Evolutionary conservation across 2,888 invertebrate genomes (phyloP), one percentile per base, ranked within the genome.

Genomic region (Eristalinus sepulchralis): DNA sequence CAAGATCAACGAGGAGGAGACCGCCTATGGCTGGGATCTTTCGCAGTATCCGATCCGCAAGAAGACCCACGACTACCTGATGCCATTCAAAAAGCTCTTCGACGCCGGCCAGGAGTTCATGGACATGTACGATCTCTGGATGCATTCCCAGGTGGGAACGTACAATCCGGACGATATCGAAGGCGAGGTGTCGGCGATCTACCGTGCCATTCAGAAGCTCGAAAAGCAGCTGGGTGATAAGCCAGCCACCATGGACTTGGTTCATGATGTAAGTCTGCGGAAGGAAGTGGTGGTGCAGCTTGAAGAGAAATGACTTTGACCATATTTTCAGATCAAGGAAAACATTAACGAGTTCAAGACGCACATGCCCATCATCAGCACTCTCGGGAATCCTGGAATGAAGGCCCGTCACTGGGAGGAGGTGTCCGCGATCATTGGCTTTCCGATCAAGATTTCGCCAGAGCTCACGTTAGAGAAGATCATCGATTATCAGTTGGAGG

Each of bases 321-420:
- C 9, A 66, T 59, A 47, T 39, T 78, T 64, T 60, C 59, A 90
- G 90, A 89, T 90, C 27, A 91, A 90, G 71, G 89, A 94, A 91
- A 94, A 95, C 92, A 97, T 98, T 89, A 98, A 98, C 89, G 95
- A 95, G 2, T 98, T 99, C 92, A 96, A 96, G 88, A 94, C 95
- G n/a, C 94, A 97, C 89, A 94, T 98, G 95, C 97, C 98, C 0
- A 96, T 98, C n/a, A 96, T 99, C 53, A 95, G 96, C 91, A 98
- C 98, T 0, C 93, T 99, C 22, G 98, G 98, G 62, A 99, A 99
- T 93, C 98, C 98, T 0, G 98, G 98, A 71, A 95, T 99, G 95
- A 97, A 97, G 90, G 94, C 94, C 1, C 95, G 98, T 0, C 98
- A 98, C 92, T 98, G 98, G 98, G 97, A 98, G 90, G 96, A 96